Evolutionary conservation across 1,140 invertebrate genomes (phyloP), one percentile per base, ranked within the genome.

Genomic region (Argopecten irradians): DNA sequence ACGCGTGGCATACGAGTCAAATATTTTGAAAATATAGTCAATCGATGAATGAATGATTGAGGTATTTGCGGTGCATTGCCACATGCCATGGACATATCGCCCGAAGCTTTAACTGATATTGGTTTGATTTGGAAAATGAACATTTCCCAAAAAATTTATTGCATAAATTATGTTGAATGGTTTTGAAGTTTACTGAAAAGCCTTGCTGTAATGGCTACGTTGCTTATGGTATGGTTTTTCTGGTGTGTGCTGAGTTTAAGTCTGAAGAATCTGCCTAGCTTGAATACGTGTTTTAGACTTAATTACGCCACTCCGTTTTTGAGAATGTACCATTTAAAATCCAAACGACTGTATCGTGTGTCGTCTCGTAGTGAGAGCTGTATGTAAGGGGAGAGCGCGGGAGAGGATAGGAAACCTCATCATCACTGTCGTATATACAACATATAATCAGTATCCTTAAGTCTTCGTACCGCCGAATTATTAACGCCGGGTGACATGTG

Each of bases 381-480:
- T 71, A 71, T 71, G 55, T 71, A 71, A 71, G 55, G 28, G n/a
- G 55, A 71, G 22, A 71, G 1, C 14, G 43, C 22, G 43, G 14
- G 22, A 71, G 22, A 71, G 55, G n/a, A 71, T 11, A 5, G 55
- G 55, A 71, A 11, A 28, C 22, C n/a, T 71, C 55, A 28, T 11
- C n/a, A 71, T 71, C 28, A 71, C n/a, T 28, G 55, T 71, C 28
- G 22, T 71, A 3, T 71, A n/a, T 3, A n/a, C 5, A 71, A 71
- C 55, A 71, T 71, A 11, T 71, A 71, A 71, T 71, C 55, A 71
- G 55, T 8, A 71, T 28, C 55, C 55, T 71, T n/a, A 71, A 71
- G n/a, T 71, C n/a, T 71, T 71, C 55, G n/a, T 71, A 71, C 55
- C 22, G 55, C 11, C 55, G 55, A 71, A 71, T 71, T 71, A 71